These are phyloP conservation scores for Diorhabda elongata DNA, from an alignment of 1,140 invertebrate genomes.

Conservation along the genomic window DNA sequence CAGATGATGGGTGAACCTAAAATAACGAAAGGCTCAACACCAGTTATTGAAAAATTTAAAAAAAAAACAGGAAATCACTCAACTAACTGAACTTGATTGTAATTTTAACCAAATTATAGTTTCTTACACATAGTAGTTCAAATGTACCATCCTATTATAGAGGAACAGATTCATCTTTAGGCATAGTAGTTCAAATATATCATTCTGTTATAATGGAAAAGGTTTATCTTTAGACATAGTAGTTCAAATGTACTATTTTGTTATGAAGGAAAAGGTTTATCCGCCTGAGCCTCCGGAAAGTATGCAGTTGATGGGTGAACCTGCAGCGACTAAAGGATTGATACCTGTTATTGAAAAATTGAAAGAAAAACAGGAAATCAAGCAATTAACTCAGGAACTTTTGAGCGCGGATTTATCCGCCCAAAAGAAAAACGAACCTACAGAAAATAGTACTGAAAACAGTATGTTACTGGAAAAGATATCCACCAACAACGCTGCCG, in stretches of 20 bases:
- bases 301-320: neutral
- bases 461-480: slow-evolving; percentile 34
- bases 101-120: no score
- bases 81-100: neutral
- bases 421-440: slow-evolving; percentile 24
- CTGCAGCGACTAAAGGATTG: slow-evolving; percentile 17
- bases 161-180: no score
- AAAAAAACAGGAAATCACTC: slow-evolving; percentile 21
- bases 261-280: neutral
- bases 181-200: neutral
- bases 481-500: slow-evolving; percentile 26
- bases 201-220: no score
- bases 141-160: no score
- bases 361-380: slow-evolving; percentile 23
- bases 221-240: neutral
- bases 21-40: slow-evolving; percentile 21
- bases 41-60: slow-evolving; percentile 34
- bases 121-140: no score
- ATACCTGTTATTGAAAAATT: slow-evolving; percentile 34
- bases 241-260: neutral
- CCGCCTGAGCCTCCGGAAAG: neutral
- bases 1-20: neutral
- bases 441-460: slow-evolving; percentile 14
- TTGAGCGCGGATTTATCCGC: slow-evolving; percentile 28
- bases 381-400: slow-evolving; percentile 19